Percentiles rank a stretch among this genome's conserved stretches.
Conservation (phyloP, 1,140 invertebrate genomes). For the Copidosoma floridanum region DNA sequence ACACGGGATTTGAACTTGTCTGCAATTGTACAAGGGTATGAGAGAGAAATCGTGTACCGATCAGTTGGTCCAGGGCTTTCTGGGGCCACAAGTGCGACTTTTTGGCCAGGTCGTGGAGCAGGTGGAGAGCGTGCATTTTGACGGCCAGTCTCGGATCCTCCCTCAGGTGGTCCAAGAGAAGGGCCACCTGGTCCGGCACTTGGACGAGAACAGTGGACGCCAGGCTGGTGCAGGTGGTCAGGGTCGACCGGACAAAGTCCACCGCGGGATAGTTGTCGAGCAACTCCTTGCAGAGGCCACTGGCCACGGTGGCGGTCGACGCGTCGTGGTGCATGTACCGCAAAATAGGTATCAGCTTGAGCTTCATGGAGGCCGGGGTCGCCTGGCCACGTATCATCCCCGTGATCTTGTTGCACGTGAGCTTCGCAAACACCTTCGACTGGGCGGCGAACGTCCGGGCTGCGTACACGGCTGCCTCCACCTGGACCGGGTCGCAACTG, state of each 20-base stretch:
- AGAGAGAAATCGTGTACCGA: slow-evolving; percentile 45
- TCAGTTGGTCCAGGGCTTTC: slow-evolving; percentile 66
- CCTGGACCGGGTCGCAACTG: slow-evolving; percentile 92
- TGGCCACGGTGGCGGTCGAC: slow-evolving; percentile 74
- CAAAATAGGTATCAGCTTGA: slow-evolving; percentile 86
- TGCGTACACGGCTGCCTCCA: slow-evolving; percentile 93
- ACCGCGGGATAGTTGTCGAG: slow-evolving; percentile 84
- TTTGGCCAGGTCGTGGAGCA: slow-evolving; percentile 74
- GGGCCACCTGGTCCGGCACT: slow-evolving; percentile 80
- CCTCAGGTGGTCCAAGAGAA: slow-evolving; percentile 57
- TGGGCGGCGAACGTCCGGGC: slow-evolving; percentile 89
- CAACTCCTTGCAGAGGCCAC: slow-evolving; percentile 76
- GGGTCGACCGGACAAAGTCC: slow-evolving; percentile 82
- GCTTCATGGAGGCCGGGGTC: slow-evolving; percentile 87
- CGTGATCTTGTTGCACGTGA: slow-evolving; percentile 92
- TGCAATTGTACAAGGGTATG: slow-evolving; percentile 1
- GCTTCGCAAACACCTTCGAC: slow-evolving; percentile 90
- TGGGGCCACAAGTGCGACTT: slow-evolving; percentile 80
- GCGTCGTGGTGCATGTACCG: slow-evolving; percentile 94
- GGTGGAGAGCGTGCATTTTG: slow-evolving; percentile 71
- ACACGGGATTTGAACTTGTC: not conserved
- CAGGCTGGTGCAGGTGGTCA: slow-evolving; percentile 85
- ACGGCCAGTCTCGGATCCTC: slow-evolving; percentile 70
- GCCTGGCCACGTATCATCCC: slow-evolving; percentile 92
- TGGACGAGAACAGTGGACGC: slow-evolving; percentile 86